phyloP scores from a whole-genome alignment of 1,140 invertebrate genomes.

The Zaprionus taronus region DNA sequence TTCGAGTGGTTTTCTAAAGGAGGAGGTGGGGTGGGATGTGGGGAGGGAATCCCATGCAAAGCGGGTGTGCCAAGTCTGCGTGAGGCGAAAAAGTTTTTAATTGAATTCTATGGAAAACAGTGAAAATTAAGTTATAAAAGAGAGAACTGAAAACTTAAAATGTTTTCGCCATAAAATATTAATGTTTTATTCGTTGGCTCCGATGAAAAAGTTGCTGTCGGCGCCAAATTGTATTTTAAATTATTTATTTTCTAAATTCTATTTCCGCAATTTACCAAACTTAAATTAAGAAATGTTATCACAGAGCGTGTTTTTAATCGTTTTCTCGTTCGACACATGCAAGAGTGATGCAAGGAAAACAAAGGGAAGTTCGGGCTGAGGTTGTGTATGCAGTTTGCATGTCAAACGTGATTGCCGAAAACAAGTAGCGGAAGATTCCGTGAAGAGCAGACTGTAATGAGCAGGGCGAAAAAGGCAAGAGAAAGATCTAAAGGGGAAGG shows the following conservation, averaged over 20 bases:
- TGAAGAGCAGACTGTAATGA: slow-evolving; percentile 51
- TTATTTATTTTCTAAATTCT: slow-evolving; percentile 44
- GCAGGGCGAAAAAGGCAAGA: background rate
- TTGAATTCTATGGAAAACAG: slow-evolving; percentile 73
- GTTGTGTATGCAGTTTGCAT: slow-evolving; percentile 58
- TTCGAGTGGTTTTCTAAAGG: background rate
- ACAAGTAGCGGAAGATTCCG: slow-evolving; percentile 34
- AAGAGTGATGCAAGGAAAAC: slow-evolving; percentile 55
- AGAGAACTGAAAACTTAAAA: slow-evolving; percentile 53
- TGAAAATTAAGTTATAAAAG: slow-evolving; percentile 66
- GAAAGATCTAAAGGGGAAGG: background rate
- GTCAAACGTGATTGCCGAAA: slow-evolving; percentile 71
- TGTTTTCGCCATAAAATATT: slow-evolving; percentile 51
- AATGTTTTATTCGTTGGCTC: slow-evolving; percentile 50
- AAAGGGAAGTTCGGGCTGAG: slow-evolving; percentile 31
- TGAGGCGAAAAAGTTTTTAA: slow-evolving; percentile 70
- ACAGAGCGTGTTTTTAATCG: slow-evolving; percentile 25
- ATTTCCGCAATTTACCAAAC: slow-evolving; percentile 46
- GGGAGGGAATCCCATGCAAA: too few relatives aligned
- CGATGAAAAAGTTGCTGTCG: slow-evolving; percentile 23
- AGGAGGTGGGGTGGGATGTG: slow-evolving; percentile 13
- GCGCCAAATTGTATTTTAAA: slow-evolving; percentile 51
- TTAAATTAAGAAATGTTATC: slow-evolving; percentile 43
- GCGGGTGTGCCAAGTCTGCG: slow-evolving; percentile 25
- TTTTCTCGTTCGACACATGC: slow-evolving; percentile 5